Evolutionary conservation across 2,113 vertebrate genomes (phyloP), one percentile per base, ranked within the genome.

Genomic region (Etheostoma spectabile): DNA sequence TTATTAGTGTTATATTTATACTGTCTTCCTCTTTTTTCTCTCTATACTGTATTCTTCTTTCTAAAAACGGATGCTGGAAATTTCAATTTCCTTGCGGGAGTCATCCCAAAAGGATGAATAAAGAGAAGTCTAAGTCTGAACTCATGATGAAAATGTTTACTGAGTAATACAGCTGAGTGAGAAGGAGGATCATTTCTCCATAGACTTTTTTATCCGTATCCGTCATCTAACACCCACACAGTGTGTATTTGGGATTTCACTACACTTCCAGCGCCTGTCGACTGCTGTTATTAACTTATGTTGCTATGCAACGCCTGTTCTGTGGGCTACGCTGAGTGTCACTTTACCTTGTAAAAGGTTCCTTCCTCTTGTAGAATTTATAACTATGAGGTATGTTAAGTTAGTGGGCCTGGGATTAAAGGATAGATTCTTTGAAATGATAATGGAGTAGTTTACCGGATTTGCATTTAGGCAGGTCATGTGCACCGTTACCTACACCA

Each of bases 301-400:
- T 45, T 46, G 48, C 19, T 33, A 42, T 42, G 75, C 30, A 7
- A 4, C 6, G 65, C 21, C 21, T 24, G 38, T 35, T 21, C 42
- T 57, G 24, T 52, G 8, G 35, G 35, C 35, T 10, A 71, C 64
- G 64, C 27, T 16, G 12, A 27, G 60, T 57, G 24, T 69, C 80
- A 51, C 57, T 70, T 76, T 76, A 63, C 72, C 13, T 59, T 27
- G 15, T 76, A 30, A 69, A 62, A 73, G n/a, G 24, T 14, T 3
- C 52, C 14, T 51, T 30, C 33, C 18, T 62, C 33, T 12, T 12
- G 51, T 57, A 6, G 14, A 51, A 42, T 74, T 21, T 45, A 52
- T 66, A 30, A 30, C 33, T 45, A 8, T 16, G 16, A 42, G 24
- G 30, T 30, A 21, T 11, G 4, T 49, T 73, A 11, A 74, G 18